These are phyloP conservation scores for Haliclystus octoradiatus DNA, from an alignment of 30 jellyfish, hydroid and myxozoan genomes.

Conservation along the genomic window DNA sequence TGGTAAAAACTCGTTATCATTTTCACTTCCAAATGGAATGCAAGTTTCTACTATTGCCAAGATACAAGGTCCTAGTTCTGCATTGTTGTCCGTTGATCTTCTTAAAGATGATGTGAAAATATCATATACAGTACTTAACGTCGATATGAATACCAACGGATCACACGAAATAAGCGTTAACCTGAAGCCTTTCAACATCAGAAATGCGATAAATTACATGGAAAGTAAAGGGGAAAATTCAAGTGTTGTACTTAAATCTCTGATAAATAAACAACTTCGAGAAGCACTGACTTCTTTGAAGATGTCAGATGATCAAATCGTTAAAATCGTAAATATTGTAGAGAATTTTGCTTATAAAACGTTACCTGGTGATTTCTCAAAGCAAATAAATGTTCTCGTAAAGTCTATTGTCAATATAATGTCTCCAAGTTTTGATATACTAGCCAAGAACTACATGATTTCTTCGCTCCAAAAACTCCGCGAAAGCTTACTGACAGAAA, in stretches of 20 bases:
- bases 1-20: too few relatives aligned
- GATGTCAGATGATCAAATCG: not conserved
- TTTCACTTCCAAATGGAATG: too few relatives aligned
- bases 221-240: not conserved
- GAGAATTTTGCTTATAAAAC: not conserved
- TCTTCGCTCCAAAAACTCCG: not conserved
- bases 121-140: too few relatives aligned
- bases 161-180: not conserved
- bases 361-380: not conserved
- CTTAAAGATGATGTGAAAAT: too few relatives aligned
- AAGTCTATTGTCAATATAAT: not conserved
- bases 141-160: too few relatives aligned
- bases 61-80: too few relatives aligned
- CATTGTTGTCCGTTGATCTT: too few relatives aligned
- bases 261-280: not conserved
- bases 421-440: not conserved
- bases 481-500: too few relatives aligned
- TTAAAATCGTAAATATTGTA: not conserved
- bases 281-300: not conserved
- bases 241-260: not conserved
- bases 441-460: not conserved
- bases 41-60: too few relatives aligned
- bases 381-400: not conserved
- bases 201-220: not conserved
- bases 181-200: not conserved